A percentile compares a stretch with the other conserved stretches of the same genome.
phyloP scores from a whole-genome alignment of 2,888 invertebrate genomes.

The Volucella inanis region DNA sequence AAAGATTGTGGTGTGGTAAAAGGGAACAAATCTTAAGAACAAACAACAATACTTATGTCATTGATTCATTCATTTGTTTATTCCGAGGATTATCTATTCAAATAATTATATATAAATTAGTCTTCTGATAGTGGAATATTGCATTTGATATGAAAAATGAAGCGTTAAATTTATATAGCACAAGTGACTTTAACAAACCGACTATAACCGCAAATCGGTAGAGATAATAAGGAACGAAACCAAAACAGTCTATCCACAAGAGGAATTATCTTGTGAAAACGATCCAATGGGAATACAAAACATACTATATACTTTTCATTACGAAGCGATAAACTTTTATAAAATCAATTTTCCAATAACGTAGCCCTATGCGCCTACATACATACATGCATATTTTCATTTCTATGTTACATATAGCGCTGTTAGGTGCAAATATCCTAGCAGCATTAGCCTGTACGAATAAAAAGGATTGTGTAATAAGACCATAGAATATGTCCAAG shows the following conservation, averaged over 20 bases:
- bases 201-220: no score
- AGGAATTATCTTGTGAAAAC: no score
- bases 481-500: constrained; percentile 20
- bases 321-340: neutral
- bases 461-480: neutral
- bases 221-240: no score
- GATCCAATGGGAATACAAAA: no score
- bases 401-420: constrained; percentile 1
- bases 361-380: neutral
- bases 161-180: no score
- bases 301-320: no score
- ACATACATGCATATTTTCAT: neutral
- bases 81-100: constrained; percentile 23
- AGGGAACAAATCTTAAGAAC: constrained; percentile 6
- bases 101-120: neutral
- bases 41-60: neutral
- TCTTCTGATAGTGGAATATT: no score
- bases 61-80: constrained; percentile 8
- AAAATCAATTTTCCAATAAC: neutral
- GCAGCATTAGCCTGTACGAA: neutral
- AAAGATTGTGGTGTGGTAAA: neutral
- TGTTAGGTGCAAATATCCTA: neutral
- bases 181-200: no score
- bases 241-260: no score
- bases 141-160: no score